Percentiles rank a stretch among this genome's conserved stretches.
Conservation (phyloP, 2,888 invertebrate species). For the Tipula helvola region DNA sequence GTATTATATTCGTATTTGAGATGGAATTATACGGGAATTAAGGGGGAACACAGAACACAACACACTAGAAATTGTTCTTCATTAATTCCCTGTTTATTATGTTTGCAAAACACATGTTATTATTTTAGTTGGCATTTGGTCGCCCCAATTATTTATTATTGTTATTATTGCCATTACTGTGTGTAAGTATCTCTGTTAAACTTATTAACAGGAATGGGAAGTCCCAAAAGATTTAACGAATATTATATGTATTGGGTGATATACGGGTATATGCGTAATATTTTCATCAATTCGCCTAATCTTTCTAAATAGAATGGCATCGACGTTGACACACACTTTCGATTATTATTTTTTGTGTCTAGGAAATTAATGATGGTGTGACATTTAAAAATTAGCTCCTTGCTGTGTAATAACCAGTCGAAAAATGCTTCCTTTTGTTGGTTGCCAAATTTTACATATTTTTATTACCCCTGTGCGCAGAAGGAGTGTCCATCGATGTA, state of each 20-base stretch:
- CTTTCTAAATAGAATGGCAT: neutral
- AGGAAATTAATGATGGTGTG: neutral
- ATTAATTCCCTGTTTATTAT: neutral
- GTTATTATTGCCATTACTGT: neutral
- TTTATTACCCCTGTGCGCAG: too few relatives aligned
- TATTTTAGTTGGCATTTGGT: neutral
- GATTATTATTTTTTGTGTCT: neutral
- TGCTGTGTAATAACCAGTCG: neutral
- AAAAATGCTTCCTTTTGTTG: too few relatives aligned
- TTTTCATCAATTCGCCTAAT: neutral
- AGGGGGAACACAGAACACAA: neutral
- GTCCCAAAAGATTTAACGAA: neutral
- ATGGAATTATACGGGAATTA: neutral
- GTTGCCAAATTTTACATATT: too few relatives aligned
- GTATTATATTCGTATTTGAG: neutral
- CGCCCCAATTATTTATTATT: neutral
- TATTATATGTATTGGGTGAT: neutral
- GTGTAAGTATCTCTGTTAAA: neutral
- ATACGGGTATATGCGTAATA: neutral
- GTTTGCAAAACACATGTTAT: neutral
- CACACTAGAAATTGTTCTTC: neutral
- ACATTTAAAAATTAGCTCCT: neutral
- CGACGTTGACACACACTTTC: neutral
- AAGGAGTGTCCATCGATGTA: too few relatives aligned
- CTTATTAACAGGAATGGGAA: neutral